Evolutionary conservation across 1,140 invertebrate genomes (phyloP), one percentile per base, ranked within the genome.

Genomic region (Hypsibius dujardini): DNA sequence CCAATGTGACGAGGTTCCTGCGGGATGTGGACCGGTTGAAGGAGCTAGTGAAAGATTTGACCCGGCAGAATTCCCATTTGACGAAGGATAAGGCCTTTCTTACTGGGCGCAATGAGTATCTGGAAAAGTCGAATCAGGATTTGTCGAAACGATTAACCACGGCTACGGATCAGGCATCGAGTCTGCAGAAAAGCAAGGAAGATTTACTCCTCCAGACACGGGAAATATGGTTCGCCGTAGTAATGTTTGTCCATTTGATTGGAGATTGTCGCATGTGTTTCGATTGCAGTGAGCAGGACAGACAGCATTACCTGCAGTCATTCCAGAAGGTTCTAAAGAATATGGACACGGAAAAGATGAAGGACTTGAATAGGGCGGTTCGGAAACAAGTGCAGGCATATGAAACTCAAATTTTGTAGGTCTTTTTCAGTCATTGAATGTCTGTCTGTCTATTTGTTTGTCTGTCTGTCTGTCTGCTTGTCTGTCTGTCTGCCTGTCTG

Each of bases 311-410:
- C 42, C 42, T 67, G 12, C 62, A 67, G 12, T 67, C 62, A 12
- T 67, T 67, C 62, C 62, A 67, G 42, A 67, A 67, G 42, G 62
- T 67, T 15, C 7, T 67, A 3, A 67, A 67, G 42, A 45, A 67
- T 7, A 45, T 67, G 12, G 62, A 67, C 62, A 67, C 12, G 12
- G 62, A 67, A 67, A 67, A 67, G 42, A 67, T 67, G 62, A 12
- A 67, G 62, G 62, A 67, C 7, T 42, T 67, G 12, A 67, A 67
- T 42, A 15, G 3, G 7, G 42, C 62, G 3, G 42, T 67, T 3
- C 12, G 62, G 62, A 67, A 67, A 42, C 62, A 67, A 42, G 42
- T 67, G 3, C 62, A 42, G 12, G 7, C 12, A 15, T 67, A 67
- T 42, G 62, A 67, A 67, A 15, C 62, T 42, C 62, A 67, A 45